A percentile compares a stretch with the other conserved stretches of the same genome.
Conservation (phyloP, 2,113 vertebrate species). For the Callorhinus ursinus region DNA sequence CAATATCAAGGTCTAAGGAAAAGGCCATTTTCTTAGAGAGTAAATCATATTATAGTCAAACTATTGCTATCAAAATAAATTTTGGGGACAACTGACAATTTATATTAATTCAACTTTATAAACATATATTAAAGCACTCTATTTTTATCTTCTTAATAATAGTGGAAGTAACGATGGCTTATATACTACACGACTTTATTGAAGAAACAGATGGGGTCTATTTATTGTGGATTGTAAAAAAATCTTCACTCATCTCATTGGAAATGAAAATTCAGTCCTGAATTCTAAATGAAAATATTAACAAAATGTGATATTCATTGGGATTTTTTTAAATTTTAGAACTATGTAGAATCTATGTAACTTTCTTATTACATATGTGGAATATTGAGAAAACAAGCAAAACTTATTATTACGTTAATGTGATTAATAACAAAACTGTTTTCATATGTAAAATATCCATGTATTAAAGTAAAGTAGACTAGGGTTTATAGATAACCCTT, state of each 20-base stretch:
- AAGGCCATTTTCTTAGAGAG: background rate
- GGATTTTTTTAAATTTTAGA: constrained; percentile 13
- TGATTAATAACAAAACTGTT: background rate
- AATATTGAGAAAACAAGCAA: background rate
- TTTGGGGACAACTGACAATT: background rate
- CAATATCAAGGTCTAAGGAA: constrained; percentile 30
- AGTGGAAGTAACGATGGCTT: background rate
- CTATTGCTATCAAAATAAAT: background rate
- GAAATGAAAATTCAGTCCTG: background rate
- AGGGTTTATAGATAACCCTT: background rate
- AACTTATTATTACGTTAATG: background rate
- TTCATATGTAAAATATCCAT: constrained; percentile 24
- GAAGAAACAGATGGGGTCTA: background rate
- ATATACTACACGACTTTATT: background rate
- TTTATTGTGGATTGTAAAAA: background rate
- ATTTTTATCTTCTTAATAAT: constrained; percentile 27
- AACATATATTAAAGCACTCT: background rate
- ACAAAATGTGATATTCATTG: background rate
- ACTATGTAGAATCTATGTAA: background rate
- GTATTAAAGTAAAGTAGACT: background rate
- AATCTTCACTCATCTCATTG: background rate
- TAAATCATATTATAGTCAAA: background rate
- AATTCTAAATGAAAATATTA: background rate
- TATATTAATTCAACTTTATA: background rate
- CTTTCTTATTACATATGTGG: background rate